Evolutionary conservation across 2,797 vertebrate genomes (phyloP), one percentile per base, ranked within the genome.

Genomic region (Hippocampus kuda): DNA sequence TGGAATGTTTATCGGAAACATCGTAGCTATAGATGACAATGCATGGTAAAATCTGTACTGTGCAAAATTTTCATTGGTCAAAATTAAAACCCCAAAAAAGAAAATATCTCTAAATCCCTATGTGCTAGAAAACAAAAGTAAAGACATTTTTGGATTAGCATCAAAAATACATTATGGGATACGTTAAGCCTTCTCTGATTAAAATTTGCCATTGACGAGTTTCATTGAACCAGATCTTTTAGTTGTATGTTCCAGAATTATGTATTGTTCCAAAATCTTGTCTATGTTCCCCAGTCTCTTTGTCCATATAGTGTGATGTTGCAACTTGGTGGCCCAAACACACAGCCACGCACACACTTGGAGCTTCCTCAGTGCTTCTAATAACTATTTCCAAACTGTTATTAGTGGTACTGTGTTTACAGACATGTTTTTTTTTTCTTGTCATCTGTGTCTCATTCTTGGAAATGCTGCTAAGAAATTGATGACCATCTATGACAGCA

Each of bases 291-390:
- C 13, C 24, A 46, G 16, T 65, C 24, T 41, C 24, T 15, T 44
- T 64, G 62, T 64, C 62, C 11, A 65, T 61, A 18, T 42, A 44
- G 41, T 65, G 44, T 48, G 24, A 65, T 65, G 24, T 46, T 64
- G 38, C 22, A 62, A 22, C 3, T 41, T 34, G 59, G 15, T 59
- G 1, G 1, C 18, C 2, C 59, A 20, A 20, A 11, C 60, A 62
- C 20, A 62, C 10, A 42, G 8, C 18, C 8, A 42, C 22, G 5
- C 56, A 57, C 56, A 27, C 12, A 57, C 13, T 24, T 56, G 11
- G 54, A 26, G n/a, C 54, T 56, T 63, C 34, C 12, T 62, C 27
- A 34, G 2, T 38, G 15, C 34, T 60, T 60, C 22, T 60, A 38
- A 22, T 20, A 22, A 61, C 59, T 7, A 5, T 64, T 46, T 65